Base-by-base conservation (phyloP, 2,797 vertebrate genomes). In the Chelidonichthys spinosus region DNA sequence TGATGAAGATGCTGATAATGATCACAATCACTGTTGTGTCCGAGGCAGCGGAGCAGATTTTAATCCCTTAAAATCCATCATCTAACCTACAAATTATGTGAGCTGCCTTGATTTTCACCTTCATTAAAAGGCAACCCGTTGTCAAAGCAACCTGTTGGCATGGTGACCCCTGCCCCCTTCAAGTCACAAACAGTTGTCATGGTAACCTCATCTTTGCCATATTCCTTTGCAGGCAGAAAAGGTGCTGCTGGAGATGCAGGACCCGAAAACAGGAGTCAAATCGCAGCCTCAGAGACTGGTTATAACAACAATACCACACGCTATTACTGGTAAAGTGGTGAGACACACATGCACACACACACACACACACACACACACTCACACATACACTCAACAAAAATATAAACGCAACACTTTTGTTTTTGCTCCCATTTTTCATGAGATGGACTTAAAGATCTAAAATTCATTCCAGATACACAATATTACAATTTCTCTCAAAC, bases 231-330 rank as follows among this genome's bases (percentile, higher is more conserved):
- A 99, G 98, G 94, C 97, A 0, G 98, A 99, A 85, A 85, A 89
- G 0, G 92, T 98, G 2, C 84, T 99, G 86, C 92, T 98, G 92
- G 96, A 99, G 93, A 99, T 99, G 98, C 98, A 99, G 93, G 96
- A 95, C 79, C 95, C 95, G 2, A 95, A 95, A 36, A 93, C 89
- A 0, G 98, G 98, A 53, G 92, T 99, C 39, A 97, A 95, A 86
- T 96, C 91, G 0, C 96, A 98, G 84, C 95, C 91, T 0, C 98
- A 99, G 93, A 95, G 94, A 32, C 94, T 98, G 86, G 94, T 94
- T 70, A 92, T 98, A 70, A 92, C 96, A 7, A 96, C 80, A 5
- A 96, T 98, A 86, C 97, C 98, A 1, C 97, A 99, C 0, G 96
- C 97, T 25, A 94, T 98, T 72, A 94, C 95, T 78, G 98, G 98